A percentile compares a stretch with the other conserved stretches of the same genome.
Conservation (phyloP, 2,888 invertebrate species). For the Silvanus unidentatus region DNA sequence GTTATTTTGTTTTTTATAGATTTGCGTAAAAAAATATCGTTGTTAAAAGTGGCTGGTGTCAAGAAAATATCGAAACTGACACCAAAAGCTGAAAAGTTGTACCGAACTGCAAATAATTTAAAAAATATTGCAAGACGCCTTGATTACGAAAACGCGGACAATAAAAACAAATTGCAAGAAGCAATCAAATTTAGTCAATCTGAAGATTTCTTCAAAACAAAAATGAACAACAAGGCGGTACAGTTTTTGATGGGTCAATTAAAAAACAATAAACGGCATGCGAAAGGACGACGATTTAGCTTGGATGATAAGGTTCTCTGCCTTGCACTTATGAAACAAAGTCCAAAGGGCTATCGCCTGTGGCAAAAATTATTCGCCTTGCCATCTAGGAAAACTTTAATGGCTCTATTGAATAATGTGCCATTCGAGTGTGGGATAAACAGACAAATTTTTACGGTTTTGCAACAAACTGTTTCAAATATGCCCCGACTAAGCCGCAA, state of each 20-base stretch:
- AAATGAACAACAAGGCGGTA: neutral
- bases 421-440: constrained; percentile 1
- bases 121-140: constrained; percentile 1
- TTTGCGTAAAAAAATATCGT: constrained; percentile 20
- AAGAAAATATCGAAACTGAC: neutral
- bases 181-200: neutral
- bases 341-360: constrained; percentile 5
- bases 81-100: neutral
- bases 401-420: neutral
- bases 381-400: constrained; percentile 10
- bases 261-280: neutral
- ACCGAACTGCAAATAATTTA: neutral
- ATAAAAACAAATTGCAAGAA: neutral
- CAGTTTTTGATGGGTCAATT: neutral
- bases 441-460: neutral
- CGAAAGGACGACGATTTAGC: constrained; percentile 8
- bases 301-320: constrained; percentile 11
- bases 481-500: neutral
- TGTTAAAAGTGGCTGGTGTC: neutral
- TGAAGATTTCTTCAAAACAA: neutral
- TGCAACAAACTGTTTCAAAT: neutral
- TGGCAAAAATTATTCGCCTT: constrained; percentile 10
- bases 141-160: neutral
- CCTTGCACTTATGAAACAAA: constrained; percentile 6
- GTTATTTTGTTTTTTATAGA: too few species aligned